A percentile compares a stretch with the other conserved stretches of the same genome.
phyloP scores from a whole-genome alignment of 2,888 invertebrate species.

The Phalera bucephala region DNA sequence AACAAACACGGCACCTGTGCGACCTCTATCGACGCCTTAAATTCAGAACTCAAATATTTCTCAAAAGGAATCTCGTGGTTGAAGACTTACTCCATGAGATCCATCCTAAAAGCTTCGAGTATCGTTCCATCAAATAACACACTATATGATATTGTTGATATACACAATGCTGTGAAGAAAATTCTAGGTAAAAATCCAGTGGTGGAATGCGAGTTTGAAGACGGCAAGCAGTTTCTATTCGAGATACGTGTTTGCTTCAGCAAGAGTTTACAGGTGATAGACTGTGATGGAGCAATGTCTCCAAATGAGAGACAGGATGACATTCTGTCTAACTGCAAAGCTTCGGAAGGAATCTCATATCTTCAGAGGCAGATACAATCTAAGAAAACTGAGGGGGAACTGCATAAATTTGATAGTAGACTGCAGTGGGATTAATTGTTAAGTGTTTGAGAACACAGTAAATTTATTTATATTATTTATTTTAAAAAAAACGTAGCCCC shows the following conservation, averaged over 20 bases:
- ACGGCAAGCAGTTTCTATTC: conserved; percentile 82
- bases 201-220: conserved; percentile 84
- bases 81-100: conserved; percentile 82
- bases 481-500: too few relatives aligned
- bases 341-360: conserved; percentile 17
- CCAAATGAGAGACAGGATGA: neutral
- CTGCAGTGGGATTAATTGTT: too few relatives aligned
- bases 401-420: too few relatives aligned
- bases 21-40: conserved; percentile 73
- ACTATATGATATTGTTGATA: conserved; percentile 22
- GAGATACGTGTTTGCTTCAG: conserved; percentile 89
- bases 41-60: conserved; percentile 87
- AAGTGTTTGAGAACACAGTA: too few relatives aligned
- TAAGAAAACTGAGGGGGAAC: too few relatives aligned
- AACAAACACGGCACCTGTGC: conserved; percentile 92
- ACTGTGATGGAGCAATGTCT: conserved; percentile 83
- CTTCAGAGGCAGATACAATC: conserved; percentile 16
- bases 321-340: conserved; percentile 20
- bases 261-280: conserved; percentile 83
- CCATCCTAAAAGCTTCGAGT: conserved; percentile 77
- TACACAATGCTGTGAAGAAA: conserved; percentile 63
- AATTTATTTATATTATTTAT: too few relatives aligned
- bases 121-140: conserved; percentile 68
- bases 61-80: conserved; percentile 84
- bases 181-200: conserved; percentile 81